phyloP scores from a whole-genome alignment of 2,888 invertebrate genomes.

The Heliconius ethilla region DNA sequence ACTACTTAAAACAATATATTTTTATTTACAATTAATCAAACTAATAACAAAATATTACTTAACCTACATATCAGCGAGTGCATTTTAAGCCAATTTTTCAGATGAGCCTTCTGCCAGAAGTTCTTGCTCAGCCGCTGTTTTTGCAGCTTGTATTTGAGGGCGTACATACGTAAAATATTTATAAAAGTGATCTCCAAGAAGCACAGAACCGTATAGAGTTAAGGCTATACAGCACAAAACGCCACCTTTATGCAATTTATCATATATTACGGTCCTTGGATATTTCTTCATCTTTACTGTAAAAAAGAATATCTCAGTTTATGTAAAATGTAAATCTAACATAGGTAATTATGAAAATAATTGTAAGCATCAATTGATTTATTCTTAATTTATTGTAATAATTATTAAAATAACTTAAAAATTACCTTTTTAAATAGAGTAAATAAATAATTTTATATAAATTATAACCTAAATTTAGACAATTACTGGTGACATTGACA shows the following conservation, averaged over 20 bases:
- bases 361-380: not conserved
- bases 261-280: constrained; percentile 67
- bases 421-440: not conserved
- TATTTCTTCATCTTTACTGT: constrained; percentile 67
- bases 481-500: constrained; percentile 1
- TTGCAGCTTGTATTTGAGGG: constrained; percentile 68
- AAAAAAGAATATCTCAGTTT: constrained; percentile 1
- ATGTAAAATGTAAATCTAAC: not conserved
- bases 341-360: not conserved
- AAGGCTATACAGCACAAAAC: constrained; percentile 75
- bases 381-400: not conserved
- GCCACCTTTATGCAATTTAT: constrained; percentile 74
- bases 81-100: constrained; percentile 58
- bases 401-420: not conserved
- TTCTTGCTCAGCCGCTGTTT: constrained; percentile 68
- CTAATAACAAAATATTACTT: constrained; percentile 36
- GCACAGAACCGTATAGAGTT: constrained; percentile 62
- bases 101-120: constrained; percentile 77
- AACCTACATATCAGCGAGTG: constrained; percentile 35
- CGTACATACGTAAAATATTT: constrained; percentile 71
- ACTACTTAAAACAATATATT: constrained; percentile 28
- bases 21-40: constrained; percentile 38
- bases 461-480: constrained; percentile 5
- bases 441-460: not conserved
- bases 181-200: constrained; percentile 68